Evolutionary conservation across 2,888 invertebrate genomes (phyloP).

Genomic region (Notodonta ziczac): DNA sequence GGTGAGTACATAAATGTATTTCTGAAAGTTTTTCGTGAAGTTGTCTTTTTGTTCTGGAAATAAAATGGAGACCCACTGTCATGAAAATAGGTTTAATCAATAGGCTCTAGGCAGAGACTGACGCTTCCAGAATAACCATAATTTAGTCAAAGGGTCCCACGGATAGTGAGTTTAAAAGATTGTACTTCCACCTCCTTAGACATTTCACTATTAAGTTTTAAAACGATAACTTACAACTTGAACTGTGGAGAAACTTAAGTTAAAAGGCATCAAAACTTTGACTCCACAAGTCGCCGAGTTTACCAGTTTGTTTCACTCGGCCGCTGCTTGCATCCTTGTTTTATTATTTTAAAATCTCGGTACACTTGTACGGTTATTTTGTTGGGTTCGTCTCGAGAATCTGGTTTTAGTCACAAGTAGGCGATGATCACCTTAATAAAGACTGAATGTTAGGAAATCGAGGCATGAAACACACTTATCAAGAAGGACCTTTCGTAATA

Average conservation of each 20-base stretch:
- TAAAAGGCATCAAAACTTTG: neutral
- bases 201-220: neutral
- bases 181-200: neutral
- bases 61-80: too few relatives aligned
- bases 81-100: too few relatives aligned
- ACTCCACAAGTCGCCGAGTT: neutral
- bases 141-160: too few relatives aligned
- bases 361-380: neutral
- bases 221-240: conserved; percentile 3
- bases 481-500: too few relatives aligned
- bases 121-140: too few relatives aligned
- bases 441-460: too few relatives aligned
- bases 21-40: neutral
- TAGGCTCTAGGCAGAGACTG: too few relatives aligned
- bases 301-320: neutral
- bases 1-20: conserved; percentile 33
- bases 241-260: conserved; percentile 1
- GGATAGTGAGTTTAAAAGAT: too few relatives aligned
- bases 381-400: neutral
- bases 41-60: too few relatives aligned
- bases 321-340: neutral
- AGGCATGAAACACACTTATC: too few relatives aligned
- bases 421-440: too few relatives aligned
- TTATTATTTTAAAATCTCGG: neutral
- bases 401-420: too few relatives aligned